A percentile compares a stretch with the other conserved stretches of the same genome.
Evolutionary conservation across 2,113 vertebrate species (phyloP).

Genomic region (Orycteropus afer): DNA sequence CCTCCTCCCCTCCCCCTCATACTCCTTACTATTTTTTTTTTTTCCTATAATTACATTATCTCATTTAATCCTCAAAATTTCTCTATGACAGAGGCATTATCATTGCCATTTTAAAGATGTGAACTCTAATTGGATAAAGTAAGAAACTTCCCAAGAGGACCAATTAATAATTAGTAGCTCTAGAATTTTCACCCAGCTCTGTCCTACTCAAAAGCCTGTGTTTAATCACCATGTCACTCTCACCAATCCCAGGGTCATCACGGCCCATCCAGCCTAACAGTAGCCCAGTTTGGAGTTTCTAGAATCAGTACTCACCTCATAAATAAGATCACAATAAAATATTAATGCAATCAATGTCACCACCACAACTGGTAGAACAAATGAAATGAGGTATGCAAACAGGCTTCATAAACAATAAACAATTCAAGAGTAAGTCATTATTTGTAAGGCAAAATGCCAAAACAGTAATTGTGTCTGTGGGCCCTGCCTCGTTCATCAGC

Average conservation of each 20-base stretch:
- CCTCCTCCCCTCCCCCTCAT: fast-evolving
- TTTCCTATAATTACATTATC: background rate
- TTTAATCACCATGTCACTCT: fast-evolving
- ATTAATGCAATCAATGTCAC: fast-evolving
- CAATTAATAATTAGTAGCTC: fast-evolving
- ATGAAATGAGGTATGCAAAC: fast-evolving
- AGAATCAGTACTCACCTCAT: background rate
- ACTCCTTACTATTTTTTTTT: fast-evolving
- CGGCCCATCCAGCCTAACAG: fast-evolving
- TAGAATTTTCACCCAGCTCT: fast-evolving
- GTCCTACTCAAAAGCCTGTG: fast-evolving
- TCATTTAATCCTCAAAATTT: background rate
- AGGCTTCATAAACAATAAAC: fast-evolving
- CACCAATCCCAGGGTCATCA: background rate
- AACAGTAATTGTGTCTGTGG: fast-evolving
- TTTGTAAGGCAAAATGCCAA: background rate
- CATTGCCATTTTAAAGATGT: fast-evolving
- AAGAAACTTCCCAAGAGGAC: background rate
- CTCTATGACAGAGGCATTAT: fast-evolving
- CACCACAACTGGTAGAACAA: no score
- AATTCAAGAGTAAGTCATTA: background rate
- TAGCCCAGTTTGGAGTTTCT: background rate
- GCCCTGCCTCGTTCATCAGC: fast-evolving
- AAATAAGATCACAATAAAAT: fast-evolving
- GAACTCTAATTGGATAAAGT: fast-evolving